A percentile compares a stretch with the other conserved stretches of the same genome.
These are phyloP conservation scores for Cherax quadricarinatus DNA, from an alignment of 1,140 invertebrate genomes.

Conservation along the genomic window DNA sequence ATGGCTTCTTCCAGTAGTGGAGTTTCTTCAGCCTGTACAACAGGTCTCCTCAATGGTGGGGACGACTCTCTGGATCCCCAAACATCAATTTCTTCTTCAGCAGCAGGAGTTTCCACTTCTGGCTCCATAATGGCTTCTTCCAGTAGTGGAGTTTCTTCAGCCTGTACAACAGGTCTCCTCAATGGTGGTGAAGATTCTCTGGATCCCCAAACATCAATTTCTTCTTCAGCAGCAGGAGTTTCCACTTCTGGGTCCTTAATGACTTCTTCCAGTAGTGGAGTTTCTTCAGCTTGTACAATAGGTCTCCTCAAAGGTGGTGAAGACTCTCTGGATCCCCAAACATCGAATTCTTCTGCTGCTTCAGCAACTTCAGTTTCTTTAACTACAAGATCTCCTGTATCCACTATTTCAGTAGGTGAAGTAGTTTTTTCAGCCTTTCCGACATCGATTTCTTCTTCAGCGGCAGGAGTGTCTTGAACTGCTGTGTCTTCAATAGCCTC, in stretches of 20 bases:
- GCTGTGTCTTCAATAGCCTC: neutral
- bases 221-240: neutral
- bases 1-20: neutral
- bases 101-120: neutral
- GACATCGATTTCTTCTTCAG: neutral
- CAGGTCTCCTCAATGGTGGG: neutral
- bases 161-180: neutral
- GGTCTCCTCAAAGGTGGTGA: conserved; percentile 10
- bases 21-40: neutral
- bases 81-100: conserved; percentile 6
- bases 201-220: neutral
- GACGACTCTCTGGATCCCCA: conserved; percentile 8
- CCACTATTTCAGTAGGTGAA: neutral
- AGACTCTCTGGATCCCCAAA: conserved; percentile 19
- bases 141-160: neutral
- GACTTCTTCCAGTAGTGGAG: neutral
- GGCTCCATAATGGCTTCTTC: neutral
- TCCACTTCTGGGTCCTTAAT: neutral
- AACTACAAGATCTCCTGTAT: neutral
- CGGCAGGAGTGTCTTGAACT: neutral
- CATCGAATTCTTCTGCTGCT: neutral
- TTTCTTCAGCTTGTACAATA: neutral
- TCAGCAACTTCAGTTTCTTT: neutral
- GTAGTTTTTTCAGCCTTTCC: neutral
- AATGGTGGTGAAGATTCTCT: neutral